Evolutionary conservation across 2,888 invertebrate species (phyloP), one percentile per base, ranked within the genome.

Genomic region (Nymphalis urticae): DNA sequence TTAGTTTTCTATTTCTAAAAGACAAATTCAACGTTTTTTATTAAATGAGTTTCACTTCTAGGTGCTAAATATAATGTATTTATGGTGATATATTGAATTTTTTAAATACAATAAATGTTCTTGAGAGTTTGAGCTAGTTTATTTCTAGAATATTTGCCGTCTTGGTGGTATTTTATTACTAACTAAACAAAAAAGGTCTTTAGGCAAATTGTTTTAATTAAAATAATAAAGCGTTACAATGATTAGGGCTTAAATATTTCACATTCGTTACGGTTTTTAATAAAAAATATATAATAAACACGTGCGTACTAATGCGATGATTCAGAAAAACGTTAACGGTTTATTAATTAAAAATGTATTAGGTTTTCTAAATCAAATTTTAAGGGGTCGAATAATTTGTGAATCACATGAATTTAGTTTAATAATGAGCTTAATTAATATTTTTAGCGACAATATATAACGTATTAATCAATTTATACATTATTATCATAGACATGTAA

Each of bases 301-400:
- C 58, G 58, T 58, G 58, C 58, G 42, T 58, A 13, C n/a, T 9
- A 58, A 58, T 42, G 19, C 58, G 42, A 58, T 58, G n/a, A 50
- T 50, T 50, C 54, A 54, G 10, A 42, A 3, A 9, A 10, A 58
- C 16, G 27, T 50, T 58, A 66, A 67, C 61, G 16, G 21, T 17
- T 10, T 56, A 61, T 56, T 54, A n/a, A 66, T 62, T 54, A 27
- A 27, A 47, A 48, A 47, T 42, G 47, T 53, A 61, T 61, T 66
- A 66, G 47, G 21, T 47, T 27, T 61, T 32, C 27, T 53, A 36
- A 32, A 47, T 51, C 8, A 53, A 32, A 54, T 32, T 66, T 54
- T 48, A 19, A 58, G 10, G 53, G 51, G 10, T 54, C 19, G 13
- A n/a, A 58, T 42, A 42, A 42, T 42, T 58, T 19, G 17, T 56